phyloP scores from a whole-genome alignment of 2,113 vertebrate genomes.

The Dissostichus mawsoni region DNA sequence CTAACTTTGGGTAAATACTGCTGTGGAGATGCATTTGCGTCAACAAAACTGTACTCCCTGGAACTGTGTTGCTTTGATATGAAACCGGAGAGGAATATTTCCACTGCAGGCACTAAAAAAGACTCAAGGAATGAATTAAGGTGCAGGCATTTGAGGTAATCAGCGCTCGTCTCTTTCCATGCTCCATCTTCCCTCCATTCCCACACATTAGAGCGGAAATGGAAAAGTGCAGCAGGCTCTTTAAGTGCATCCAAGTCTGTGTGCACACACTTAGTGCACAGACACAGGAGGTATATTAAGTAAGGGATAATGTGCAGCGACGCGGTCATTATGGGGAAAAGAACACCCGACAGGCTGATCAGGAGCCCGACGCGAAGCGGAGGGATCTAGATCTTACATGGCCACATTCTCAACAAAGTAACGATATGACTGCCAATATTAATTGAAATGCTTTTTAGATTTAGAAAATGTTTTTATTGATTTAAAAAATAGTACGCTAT shows the following conservation, averaged over 20 bases:
- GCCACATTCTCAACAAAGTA: too few species aligned
- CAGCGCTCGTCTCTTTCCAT: not conserved
- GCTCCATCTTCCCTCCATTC: slow-evolving; percentile 11
- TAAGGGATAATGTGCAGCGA: too few species aligned
- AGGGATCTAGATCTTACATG: too few species aligned
- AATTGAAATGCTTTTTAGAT: too few species aligned
- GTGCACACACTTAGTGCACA: not conserved
- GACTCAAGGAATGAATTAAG: slow-evolving; percentile 2
- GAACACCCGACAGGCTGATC: too few species aligned
- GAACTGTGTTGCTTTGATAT: slow-evolving; percentile 17
- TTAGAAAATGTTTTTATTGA: too few species aligned
- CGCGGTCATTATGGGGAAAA: too few species aligned
- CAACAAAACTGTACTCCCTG: slow-evolving; percentile 1
- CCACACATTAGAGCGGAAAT: slow-evolving; percentile 45
- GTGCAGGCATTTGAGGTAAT: not conserved
- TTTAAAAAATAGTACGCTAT: too few species aligned
- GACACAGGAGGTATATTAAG: not conserved
- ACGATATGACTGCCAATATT: too few species aligned
- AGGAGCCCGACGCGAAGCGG: too few species aligned
- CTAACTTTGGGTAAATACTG: slow-evolving; percentile 1
- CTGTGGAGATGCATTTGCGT: not conserved
- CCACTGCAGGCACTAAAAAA: not conserved
- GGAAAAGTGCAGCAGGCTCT: not conserved
- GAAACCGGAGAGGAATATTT: not conserved
- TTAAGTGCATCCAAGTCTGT: slow-evolving; percentile 21